These are phyloP conservation scores for Rhagologus leucostigma DNA, from an alignment of 2,113 vertebrate genomes.

Conservation along the genomic window DNA sequence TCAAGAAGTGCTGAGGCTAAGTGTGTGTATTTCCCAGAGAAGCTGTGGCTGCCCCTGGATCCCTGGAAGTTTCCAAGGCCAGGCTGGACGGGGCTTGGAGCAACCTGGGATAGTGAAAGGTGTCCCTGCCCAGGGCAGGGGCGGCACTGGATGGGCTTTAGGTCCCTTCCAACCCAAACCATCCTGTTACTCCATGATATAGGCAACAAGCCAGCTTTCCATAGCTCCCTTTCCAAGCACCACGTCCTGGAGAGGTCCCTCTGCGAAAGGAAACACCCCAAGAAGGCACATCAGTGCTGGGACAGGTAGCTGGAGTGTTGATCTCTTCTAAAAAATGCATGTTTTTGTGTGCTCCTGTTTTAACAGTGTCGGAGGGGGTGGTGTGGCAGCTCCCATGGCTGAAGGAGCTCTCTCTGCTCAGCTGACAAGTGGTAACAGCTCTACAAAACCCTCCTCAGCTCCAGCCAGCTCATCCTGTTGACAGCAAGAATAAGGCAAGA, in stretches of 20 bases:
- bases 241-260: neutral
- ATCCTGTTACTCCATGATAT: too few relatives aligned
- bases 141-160: accelerated
- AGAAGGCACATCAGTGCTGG: neutral
- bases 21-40: neutral
- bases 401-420: neutral
- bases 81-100: accelerated
- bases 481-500: neutral
- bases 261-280: neutral
- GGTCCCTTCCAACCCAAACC: neutral
- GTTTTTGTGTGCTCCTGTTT: neutral
- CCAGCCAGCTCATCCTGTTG: neutral
- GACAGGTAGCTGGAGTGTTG: neutral
- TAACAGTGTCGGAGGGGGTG: neutral
- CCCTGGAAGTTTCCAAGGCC: neutral
- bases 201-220: neutral
- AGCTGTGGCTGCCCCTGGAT: neutral
- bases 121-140: neutral
- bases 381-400: neutral
- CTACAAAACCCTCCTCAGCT: neutral
- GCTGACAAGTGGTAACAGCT: neutral
- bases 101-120: accelerated
- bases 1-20: neutral
- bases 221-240: neutral
- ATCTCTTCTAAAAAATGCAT: neutral